Percentiles rank a stretch among this genome's conserved stretches.
Conservation (phyloP, 1,140 invertebrate species). For the Sarcophaga bullata region DNA sequence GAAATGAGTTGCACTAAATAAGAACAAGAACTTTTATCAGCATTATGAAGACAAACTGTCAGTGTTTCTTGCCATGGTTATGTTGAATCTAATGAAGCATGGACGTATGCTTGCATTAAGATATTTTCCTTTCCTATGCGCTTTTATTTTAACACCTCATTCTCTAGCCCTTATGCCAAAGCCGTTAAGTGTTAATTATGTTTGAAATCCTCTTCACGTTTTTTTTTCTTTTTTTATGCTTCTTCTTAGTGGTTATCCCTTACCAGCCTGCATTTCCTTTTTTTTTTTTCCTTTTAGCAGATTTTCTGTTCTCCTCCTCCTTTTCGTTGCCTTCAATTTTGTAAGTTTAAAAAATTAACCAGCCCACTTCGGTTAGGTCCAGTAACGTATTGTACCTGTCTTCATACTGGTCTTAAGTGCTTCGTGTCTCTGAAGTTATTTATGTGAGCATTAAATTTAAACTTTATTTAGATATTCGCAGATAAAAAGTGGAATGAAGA, state of each 20-base stretch:
- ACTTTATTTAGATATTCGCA: constrained; percentile 23
- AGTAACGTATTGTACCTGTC: neutral
- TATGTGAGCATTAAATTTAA: constrained; percentile 24
- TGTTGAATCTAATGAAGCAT: too few relatives aligned
- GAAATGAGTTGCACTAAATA: too few relatives aligned
- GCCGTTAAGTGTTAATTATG: neutral
- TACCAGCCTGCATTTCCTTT: too few relatives aligned
- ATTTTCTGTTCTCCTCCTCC: neutral
- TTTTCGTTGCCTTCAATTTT: neutral
- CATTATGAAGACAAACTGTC: too few relatives aligned
- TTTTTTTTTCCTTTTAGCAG: too few relatives aligned
- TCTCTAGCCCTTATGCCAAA: neutral
- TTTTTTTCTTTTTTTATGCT: neutral
- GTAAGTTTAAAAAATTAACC: neutral
- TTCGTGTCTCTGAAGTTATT: constrained; percentile 13
- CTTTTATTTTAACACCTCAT: constrained; percentile 5
- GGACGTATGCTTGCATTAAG: too few relatives aligned
- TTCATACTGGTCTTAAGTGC: too few relatives aligned
- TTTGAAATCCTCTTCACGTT: neutral
- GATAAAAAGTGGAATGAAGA: neutral
- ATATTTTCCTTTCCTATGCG: too few relatives aligned
- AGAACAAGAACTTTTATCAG: too few relatives aligned
- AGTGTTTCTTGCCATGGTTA: too few relatives aligned
- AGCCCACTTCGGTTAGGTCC: neutral
- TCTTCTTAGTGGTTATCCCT: neutral